Evolutionary conservation across 2,113 vertebrate species (phyloP), one percentile per base, ranked within the genome.

Genomic region (Nothocercus julius): DNA sequence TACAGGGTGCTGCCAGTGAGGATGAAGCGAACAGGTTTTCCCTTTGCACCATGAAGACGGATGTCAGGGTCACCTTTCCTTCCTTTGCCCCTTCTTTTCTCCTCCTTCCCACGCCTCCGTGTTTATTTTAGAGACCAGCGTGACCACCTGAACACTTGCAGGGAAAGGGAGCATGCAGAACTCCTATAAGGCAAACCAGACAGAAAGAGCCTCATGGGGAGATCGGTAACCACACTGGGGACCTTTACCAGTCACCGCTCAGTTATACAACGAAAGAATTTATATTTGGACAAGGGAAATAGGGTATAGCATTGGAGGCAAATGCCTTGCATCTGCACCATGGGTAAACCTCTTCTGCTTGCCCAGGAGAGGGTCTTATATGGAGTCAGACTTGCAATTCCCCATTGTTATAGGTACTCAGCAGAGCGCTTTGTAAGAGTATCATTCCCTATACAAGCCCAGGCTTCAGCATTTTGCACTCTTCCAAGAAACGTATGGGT

Each of bases 51-150:
- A 8, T 79, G 82, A 56, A n/a, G 75, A 42, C n/a, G 89, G 94
- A 87, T 90, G 64, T 69, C 81, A 72, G 96, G 89, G 95, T 96
- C 96, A 93, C 91, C 93, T 97, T 95, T 44, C 30, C 58, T 64
- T 82, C 69, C 74, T 64, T 30, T 8, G 10, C 8, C 2, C 9
- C 42, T 13, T 86, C 84, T 67, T 86, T 82, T 67, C 14, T 83
- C 51, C 51, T 74, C 81, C 25, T 69, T 56, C 66, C 69, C n/a
- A 38, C 34, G n/a, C 54, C 59, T 22, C 58, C 32, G 18, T 42
- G 8, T 69, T 34, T 58, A 44, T 77, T 58, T 53, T 64, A 25
- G 11, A 22, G 51, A 15, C 6, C 4, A 0, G 3, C 17, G 58
- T 30, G 70, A 15, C 19, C 38, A 25, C 19, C 38, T 76, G 61